A percentile compares a stretch with the other conserved stretches of the same genome.
These are phyloP conservation scores for Paracentrotus lividus DNA, from an alignment of 53 echinoderm and acorn worm genomes.

Conservation along the genomic window DNA sequence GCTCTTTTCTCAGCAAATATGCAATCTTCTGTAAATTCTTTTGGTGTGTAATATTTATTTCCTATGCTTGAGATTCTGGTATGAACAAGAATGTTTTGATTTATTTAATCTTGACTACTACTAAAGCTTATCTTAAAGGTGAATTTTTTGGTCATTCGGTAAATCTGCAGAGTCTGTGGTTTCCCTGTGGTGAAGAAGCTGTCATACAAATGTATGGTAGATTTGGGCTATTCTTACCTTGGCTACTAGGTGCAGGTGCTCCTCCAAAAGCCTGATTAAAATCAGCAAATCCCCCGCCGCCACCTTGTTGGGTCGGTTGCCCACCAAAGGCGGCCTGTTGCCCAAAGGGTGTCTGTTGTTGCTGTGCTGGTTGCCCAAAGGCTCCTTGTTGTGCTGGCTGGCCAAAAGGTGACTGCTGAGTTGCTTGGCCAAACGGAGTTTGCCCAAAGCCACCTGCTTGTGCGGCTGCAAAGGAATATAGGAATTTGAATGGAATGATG, in stretches of 20 bases:
- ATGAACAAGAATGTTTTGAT: no score
- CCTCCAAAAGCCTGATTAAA: constrained; percentile 92
- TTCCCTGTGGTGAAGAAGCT: no score
- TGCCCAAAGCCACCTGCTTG: constrained; percentile 72
- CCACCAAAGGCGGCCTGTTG: constrained; percentile 61
- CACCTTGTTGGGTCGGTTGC: constrained; percentile 74
- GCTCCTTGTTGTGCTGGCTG: constrained; percentile 58
- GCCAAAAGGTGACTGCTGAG: constrained; percentile 54
- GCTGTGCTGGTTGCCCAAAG: constrained; percentile 22
- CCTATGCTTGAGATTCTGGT: no score
- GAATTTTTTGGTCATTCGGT: no score
- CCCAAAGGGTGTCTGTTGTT: constrained; percentile 54
- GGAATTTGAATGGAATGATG: background rate
- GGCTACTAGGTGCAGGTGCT: constrained; percentile 56
- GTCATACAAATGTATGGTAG: no score
- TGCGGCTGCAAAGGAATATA: constrained; percentile 17
- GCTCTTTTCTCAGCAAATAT: no score
- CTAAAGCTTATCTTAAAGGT: no score
- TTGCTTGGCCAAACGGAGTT: constrained; percentile 52
- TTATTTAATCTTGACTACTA: no score
- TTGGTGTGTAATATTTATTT: no score
- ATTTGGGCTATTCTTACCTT: constrained; percentile 43
- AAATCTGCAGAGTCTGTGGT: no score
- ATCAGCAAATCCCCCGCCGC: constrained; percentile 96
- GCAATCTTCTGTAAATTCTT: no score